Evolutionary conservation across 2,113 vertebrate species (phyloP).

Genomic region (Aphelocoma coerulescens): DNA sequence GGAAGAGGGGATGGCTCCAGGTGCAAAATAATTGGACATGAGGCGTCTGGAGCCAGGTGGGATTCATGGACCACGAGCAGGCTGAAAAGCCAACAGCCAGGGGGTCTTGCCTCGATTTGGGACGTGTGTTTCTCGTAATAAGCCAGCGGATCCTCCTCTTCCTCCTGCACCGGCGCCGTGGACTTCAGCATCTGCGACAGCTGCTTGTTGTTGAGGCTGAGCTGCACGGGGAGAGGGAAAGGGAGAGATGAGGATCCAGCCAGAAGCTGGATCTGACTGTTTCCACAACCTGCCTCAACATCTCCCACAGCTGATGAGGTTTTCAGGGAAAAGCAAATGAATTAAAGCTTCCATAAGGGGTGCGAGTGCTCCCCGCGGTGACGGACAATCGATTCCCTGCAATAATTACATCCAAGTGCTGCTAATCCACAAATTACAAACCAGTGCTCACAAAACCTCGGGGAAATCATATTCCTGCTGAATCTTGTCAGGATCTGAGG

Average conservation of each 20-base stretch:
- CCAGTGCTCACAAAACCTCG: slow-evolving; percentile 8
- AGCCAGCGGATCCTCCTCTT: slow-evolving; percentile 89
- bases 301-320: background rate
- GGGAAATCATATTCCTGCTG: slow-evolving; percentile 42
- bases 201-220: slow-evolving; percentile 93
- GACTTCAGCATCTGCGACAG: slow-evolving; percentile 93
- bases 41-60: background rate
- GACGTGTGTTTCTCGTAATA: slow-evolving; percentile 88
- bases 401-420: slow-evolving; percentile 54
- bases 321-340: slow-evolving; percentile 13
- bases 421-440: slow-evolving; percentile 63
- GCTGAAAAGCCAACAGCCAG: background rate
- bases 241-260: background rate
- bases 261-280: background rate
- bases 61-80: fast-evolving
- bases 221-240: slow-evolving; percentile 64
- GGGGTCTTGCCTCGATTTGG: slow-evolving; percentile 84
- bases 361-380: background rate
- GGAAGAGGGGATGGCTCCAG: background rate
- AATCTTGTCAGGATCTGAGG: background rate
- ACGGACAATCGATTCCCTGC: slow-evolving; percentile 37
- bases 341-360: slow-evolving; percentile 6
- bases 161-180: slow-evolving; percentile 72
- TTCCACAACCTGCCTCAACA: background rate
- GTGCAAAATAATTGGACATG: fast-evolving